Evolutionary conservation across 1,140 invertebrate species (phyloP).

Genomic region (Holcopasites calliopsidis): DNA sequence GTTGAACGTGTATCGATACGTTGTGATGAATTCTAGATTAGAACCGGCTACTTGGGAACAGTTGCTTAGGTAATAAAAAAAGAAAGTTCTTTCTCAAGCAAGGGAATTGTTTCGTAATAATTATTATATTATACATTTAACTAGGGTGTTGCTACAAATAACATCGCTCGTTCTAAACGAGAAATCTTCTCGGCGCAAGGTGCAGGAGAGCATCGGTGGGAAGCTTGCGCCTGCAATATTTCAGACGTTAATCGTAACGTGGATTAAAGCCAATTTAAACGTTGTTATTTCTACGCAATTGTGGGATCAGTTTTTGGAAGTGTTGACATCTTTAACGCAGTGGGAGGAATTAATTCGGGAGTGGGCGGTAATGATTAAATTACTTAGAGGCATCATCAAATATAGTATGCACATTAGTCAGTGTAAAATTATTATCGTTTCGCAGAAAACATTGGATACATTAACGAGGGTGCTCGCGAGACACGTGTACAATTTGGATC

Average conservation of each 20-base stretch:
- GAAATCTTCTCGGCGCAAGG: slow-evolving; percentile 86
- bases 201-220: slow-evolving; percentile 89
- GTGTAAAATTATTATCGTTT: slow-evolving; percentile 48
- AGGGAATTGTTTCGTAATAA: too few species aligned
- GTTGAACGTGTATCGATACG: slow-evolving; percentile 97
- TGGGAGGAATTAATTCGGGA: slow-evolving; percentile 98
- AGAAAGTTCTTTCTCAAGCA: too few species aligned
- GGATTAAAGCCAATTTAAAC: slow-evolving; percentile 98
- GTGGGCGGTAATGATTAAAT: slow-evolving; percentile 88
- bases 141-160: slow-evolving; percentile 91
- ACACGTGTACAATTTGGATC: slow-evolving; percentile 95
- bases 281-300: slow-evolving; percentile 92
- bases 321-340: slow-evolving; percentile 92
- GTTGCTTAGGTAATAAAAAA: slow-evolving; percentile 75
- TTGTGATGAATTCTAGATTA: slow-evolving; percentile 98
- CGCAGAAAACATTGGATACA: slow-evolving; percentile 97
- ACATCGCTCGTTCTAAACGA: slow-evolving; percentile 94
- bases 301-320: slow-evolving; percentile 96
- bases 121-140: slow-evolving; percentile 79
- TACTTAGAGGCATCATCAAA: background rate
- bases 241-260: slow-evolving; percentile 97
- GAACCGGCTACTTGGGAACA: slow-evolving; percentile 94
- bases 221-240: slow-evolving; percentile 95
- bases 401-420: background rate
- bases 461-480: slow-evolving; percentile 94